Evolutionary conservation across 2,797 vertebrate genomes (phyloP), one percentile per base, ranked within the genome.

Genomic region (Gephyroberyx darwinii): DNA sequence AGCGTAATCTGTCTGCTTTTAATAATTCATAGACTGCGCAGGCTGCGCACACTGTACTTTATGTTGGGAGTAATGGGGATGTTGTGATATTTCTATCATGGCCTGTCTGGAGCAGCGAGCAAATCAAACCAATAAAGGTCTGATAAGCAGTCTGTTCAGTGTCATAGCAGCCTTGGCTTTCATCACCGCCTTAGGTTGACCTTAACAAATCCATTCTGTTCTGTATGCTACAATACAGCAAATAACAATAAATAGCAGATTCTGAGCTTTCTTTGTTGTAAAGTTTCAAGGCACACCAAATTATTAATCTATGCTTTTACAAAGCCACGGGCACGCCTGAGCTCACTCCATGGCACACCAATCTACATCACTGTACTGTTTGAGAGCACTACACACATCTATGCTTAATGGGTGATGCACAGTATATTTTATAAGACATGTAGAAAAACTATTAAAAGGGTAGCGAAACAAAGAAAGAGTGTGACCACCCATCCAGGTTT

Each of bases 21-120:
- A 92, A 93, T 93, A 92, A 92, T 92, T 89, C 84, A 92, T 90
- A 52, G 83, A 86, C 85, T 85, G 90, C 84, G 74, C 86, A 73
- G 84, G 74, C 84, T 88, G 86, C 83, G 86, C 86, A 84, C 86
- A 83, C 74, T 80, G 89, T 80, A 79, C 79, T 84, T 85, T 86
- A 86, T 78, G 86, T 86, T 87, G 86, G 89, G 84, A 84, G 85
- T 91, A 91, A 91, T 90, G 83, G 84, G 79, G 83, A 86, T 91
- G 88, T 89, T 90, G 86, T 90, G 88, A 91, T 91, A 89, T 91
- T 92, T 93, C 91, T 92, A 91, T 93, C 87, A 86, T 78, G 83
- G 84, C 80, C 84, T 89, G 87, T 91, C 90, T 90, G 85, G 33
- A 86, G 82, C 82, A 76, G 76, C 57, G 52, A 87, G 78, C 39